phyloP scores from a whole-genome alignment of 2,888 invertebrate genomes.

The Perdita meconis region DNA sequence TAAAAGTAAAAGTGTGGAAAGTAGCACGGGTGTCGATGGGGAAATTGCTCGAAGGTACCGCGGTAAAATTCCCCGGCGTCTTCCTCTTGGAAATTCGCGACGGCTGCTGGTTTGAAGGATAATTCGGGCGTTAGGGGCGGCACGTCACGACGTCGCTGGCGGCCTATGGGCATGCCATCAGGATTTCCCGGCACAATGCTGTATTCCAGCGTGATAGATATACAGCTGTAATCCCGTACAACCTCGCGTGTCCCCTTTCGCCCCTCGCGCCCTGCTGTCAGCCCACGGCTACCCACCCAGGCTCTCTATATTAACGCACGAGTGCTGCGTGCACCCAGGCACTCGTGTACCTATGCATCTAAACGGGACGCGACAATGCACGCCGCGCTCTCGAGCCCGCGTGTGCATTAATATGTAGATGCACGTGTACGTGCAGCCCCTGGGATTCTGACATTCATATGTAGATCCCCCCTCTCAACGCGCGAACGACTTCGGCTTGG shows the following conservation, averaged over 20 bases:
- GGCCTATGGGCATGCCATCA: constrained; percentile 76
- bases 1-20: not conserved
- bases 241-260: no score
- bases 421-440: constrained; percentile 34
- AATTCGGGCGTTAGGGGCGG: constrained; percentile 72
- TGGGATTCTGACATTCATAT: constrained; percentile 58
- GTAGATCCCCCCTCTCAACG: constrained; percentile 47
- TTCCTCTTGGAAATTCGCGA: constrained; percentile 23
- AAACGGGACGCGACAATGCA: constrained; percentile 60
- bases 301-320: constrained; percentile 73
- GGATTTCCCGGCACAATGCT: constrained; percentile 80
- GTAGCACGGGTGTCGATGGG: not conserved
- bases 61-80: not conserved
- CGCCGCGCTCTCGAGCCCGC: constrained; percentile 14
- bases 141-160: constrained; percentile 52
- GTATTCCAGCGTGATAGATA: constrained; percentile 81
- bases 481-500: constrained; percentile 29
- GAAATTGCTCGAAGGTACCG: not conserved
- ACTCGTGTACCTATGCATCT: constrained; percentile 50
- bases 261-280: no score
- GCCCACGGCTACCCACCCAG: constrained; percentile 28
- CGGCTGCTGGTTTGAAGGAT: constrained; percentile 62
- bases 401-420: constrained; percentile 65
- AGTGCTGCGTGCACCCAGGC: constrained; percentile 58
- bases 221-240: constrained; percentile 76